These are phyloP conservation scores for Merluccius polli DNA, from an alignment of 2,797 vertebrate genomes.

Conservation along the genomic window DNA sequence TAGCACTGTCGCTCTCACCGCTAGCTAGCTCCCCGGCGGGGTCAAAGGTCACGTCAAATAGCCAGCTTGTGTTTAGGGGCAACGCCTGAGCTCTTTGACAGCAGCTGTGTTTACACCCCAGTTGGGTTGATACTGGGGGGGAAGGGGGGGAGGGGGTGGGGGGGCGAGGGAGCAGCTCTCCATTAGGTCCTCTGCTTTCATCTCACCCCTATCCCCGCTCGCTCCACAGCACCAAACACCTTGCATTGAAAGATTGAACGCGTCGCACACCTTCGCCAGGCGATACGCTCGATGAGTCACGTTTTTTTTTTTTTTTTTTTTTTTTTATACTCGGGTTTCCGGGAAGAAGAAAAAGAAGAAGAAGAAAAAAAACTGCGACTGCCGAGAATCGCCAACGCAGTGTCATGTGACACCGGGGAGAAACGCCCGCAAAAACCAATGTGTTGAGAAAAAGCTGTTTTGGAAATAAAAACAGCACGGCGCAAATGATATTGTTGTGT, in stretches of 20 bases:
- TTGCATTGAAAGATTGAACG: constrained; percentile 57
- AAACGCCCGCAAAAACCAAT: background rate
- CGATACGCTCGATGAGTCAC: background rate
- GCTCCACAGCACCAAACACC: constrained; percentile 39
- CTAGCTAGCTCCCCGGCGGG: constrained; percentile 34
- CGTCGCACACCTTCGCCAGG: constrained; percentile 11
- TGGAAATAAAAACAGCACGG: background rate
- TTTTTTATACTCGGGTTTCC: background rate
- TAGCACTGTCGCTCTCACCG: constrained; percentile 33
- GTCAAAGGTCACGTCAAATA: constrained; percentile 69
- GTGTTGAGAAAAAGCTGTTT: background rate
- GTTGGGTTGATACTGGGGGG: constrained; percentile 59
- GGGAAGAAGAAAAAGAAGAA: background rate
- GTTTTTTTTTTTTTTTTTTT: too few relatives aligned
- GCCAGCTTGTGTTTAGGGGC: constrained; percentile 70
- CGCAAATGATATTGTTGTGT: too few relatives aligned
- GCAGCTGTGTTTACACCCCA: constrained; percentile 86
- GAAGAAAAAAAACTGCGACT: background rate
- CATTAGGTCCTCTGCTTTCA: constrained; percentile 58
- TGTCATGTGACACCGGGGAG: background rate
- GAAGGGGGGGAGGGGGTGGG: constrained; percentile 33
- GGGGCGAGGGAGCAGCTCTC: constrained; percentile 39
- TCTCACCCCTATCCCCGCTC: constrained; percentile 65
- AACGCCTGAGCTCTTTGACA: constrained; percentile 73
- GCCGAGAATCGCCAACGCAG: background rate